Conservation (phyloP, 2,888 invertebrate genomes). For the Lycia hirtaria region DNA sequence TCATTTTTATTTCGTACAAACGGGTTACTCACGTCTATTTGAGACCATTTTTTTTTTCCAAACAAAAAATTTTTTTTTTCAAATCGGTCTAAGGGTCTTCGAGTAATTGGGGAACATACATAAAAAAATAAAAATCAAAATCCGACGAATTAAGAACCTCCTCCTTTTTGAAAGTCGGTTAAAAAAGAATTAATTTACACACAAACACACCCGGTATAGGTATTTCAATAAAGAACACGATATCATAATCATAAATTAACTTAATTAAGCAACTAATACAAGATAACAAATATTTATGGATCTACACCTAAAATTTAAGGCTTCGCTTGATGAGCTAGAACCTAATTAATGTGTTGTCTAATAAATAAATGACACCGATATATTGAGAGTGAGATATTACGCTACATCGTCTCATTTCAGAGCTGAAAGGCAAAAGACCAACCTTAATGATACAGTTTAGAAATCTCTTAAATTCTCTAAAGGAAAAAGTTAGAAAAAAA, state of each 20-base stretch:
- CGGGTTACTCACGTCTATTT: too few species aligned
- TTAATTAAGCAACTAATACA: not conserved
- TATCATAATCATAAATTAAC: not conserved
- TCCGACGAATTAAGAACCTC: too few species aligned
- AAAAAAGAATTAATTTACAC: not conserved
- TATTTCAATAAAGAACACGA: too few species aligned
- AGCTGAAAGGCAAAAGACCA: not conserved
- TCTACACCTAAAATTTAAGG: not conserved
- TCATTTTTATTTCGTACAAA: too few species aligned
- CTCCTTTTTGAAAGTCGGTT: too few species aligned
- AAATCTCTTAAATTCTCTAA: too few species aligned
- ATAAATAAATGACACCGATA: not conserved
- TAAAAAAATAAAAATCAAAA: too few species aligned
- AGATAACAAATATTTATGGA: not conserved
- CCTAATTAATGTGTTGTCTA: not conserved
- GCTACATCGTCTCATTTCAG: not conserved
- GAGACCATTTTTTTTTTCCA: too few species aligned
- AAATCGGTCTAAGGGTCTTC: too few species aligned
- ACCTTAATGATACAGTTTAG: too few species aligned
- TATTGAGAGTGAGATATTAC: conserved; percentile 1
- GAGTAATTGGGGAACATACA: too few species aligned
- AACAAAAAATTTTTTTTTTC: too few species aligned
- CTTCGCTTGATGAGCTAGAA: conserved; percentile 17
- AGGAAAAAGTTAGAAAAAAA: not conserved
- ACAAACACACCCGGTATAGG: not conserved